Evolutionary conservation across 1,140 invertebrate species (phyloP), one percentile per base, ranked within the genome.

Genomic region (Cydia splendana): DNA sequence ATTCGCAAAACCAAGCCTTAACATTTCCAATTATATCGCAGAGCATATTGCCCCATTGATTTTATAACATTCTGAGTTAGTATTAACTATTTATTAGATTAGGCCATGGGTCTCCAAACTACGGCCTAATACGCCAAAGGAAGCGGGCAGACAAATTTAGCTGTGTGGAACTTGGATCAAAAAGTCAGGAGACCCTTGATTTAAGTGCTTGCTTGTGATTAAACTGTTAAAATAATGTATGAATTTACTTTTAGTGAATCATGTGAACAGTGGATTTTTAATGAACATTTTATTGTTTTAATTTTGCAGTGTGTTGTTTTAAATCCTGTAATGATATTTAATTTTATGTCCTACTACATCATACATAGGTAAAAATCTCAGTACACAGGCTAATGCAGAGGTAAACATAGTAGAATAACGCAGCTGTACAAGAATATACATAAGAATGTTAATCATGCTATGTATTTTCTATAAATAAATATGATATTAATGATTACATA

Each of bases 11-110:
- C 74, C 91, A 92, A 80, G 81, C 90, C 20, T 87, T 92, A 75
- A 90, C 89, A 88, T 93, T 92, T 83, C 91, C 91, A 30, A 93
- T 93, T 69, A 93, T 93, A 78, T 92, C 91, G 20, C 91, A 93
- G 80, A 93, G 88, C 75, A 93, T 93, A 75, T 83, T 93, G 73
- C 91, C 91, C 13, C 91, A 93, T 80, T 93, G 77, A 86, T 45
- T 42, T 20, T 24, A 20, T 18, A 62, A 24, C 18, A n/a, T n/a
- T 24, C 18, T 62, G 2, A 62, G 20, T 10, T 62, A 62, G 6
- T 9, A 2, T 62, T 24, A 12, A 24, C 9, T 62, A 24, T 62
- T 24, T 30, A 30, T 24, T 24, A 24, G 24, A 4, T 30, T 62
- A 24, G n/a, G 15, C 53, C 7, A n/a, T 57, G 6, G n/a, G 15